Conservation (phyloP, 1,140 invertebrate genomes). For the Drosophila grimshawi region DNA sequence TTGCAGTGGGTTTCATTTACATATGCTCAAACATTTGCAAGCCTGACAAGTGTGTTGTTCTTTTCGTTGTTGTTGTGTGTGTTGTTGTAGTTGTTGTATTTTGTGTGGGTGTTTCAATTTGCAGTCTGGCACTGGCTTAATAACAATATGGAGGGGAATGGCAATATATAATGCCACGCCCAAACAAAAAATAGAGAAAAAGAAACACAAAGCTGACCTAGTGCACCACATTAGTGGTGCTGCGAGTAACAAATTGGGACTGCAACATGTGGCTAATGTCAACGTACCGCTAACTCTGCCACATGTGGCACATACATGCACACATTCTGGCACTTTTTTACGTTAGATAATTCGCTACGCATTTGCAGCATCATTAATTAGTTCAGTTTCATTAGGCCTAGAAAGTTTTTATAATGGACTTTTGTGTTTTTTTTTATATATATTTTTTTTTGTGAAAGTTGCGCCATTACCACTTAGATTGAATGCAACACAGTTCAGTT, state of each 20-base stretch:
- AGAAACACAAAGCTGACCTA: slow-evolving; percentile 51
- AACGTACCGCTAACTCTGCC: slow-evolving; percentile 2
- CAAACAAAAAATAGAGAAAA: not conserved
- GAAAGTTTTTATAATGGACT: slow-evolving; percentile 52
- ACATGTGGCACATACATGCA: slow-evolving; percentile 11
- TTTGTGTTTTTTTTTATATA: slow-evolving; percentile 2
- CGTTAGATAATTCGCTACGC: slow-evolving; percentile 67
- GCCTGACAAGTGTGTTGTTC: slow-evolving; percentile 54
- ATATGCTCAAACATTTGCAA: slow-evolving; percentile 67
- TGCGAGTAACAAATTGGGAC: not conserved
- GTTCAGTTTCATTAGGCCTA: slow-evolving; percentile 47
- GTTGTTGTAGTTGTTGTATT: slow-evolving; percentile 1
- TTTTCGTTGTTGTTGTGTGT: slow-evolving; percentile 20
- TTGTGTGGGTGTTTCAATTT: slow-evolving; percentile 78
- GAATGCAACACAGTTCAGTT: slow-evolving; percentile 7
- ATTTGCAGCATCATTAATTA: slow-evolving; percentile 73
- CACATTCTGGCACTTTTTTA: slow-evolving; percentile 56
- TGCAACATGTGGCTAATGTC: slow-evolving; percentile 32
- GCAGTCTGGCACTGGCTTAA: slow-evolving; percentile 68
- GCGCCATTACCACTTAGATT: slow-evolving; percentile 9
- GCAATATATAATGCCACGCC: slow-evolving; percentile 36
- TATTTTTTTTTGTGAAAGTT: slow-evolving; percentile 64
- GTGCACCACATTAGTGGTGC: slow-evolving; percentile 47
- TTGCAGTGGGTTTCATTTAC: slow-evolving; percentile 73
- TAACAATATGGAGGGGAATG: slow-evolving; percentile 43